These are phyloP conservation scores for Eledona agricola DNA, from an alignment of 2,888 invertebrate genomes.

Conservation along the genomic window DNA sequence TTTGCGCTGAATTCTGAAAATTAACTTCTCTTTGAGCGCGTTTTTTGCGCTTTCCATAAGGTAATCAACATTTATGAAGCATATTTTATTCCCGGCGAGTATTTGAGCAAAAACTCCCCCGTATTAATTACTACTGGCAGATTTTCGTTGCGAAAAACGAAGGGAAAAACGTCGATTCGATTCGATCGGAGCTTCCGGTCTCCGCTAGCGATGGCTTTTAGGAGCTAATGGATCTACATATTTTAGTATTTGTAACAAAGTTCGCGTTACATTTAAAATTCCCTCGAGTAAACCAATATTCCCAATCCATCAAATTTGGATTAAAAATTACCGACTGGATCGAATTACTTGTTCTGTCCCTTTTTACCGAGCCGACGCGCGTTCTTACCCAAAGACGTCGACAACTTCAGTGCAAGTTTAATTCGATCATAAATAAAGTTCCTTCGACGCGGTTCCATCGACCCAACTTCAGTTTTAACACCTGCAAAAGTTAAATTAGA, in stretches of 20 bases:
- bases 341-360: conserved; percentile 8
- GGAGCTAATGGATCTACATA: conserved; percentile 54
- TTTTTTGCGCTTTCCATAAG: too few relatives aligned
- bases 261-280: conserved; percentile 48
- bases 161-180: conserved; percentile 24
- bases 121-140: too few relatives aligned
- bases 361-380: conserved; percentile 16
- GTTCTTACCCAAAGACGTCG: conserved; percentile 3
- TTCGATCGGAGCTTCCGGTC: conserved; percentile 19
- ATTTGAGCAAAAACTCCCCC: too few relatives aligned
- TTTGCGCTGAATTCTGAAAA: too few relatives aligned
- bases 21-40: too few relatives aligned
- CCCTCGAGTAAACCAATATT: conserved; percentile 49
- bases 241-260: conserved; percentile 52
- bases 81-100: too few relatives aligned
- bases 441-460: too few relatives aligned
- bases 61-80: too few relatives aligned
- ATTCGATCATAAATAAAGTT: too few relatives aligned
- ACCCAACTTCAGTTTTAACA: too few relatives aligned
- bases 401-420: conserved; percentile 28
- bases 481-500: too few relatives aligned
- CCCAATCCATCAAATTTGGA: conserved; percentile 53
- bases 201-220: conserved; percentile 41
- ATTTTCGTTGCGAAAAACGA: too few relatives aligned
- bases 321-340: conserved; percentile 39